Percentiles rank a stretch among this genome's conserved stretches.
These are phyloP conservation scores for Lamprotornis superbus DNA, from an alignment of 2,113 vertebrate genomes.

Conservation along the genomic window DNA sequence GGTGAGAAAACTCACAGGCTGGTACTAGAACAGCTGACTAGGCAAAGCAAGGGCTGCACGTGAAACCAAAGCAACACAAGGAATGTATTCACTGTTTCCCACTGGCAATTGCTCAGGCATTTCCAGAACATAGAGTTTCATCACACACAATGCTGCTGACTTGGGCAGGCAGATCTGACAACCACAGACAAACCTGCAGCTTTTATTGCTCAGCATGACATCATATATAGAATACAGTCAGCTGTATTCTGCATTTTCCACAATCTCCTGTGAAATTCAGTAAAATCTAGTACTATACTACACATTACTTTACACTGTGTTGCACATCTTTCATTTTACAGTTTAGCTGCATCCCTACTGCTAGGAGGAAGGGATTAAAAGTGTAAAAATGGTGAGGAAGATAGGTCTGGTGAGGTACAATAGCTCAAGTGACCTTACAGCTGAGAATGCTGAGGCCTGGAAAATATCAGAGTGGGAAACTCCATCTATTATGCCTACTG, in stretches of 20 bases:
- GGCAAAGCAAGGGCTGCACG: background rate
- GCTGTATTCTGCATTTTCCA: background rate
- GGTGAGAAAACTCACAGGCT: background rate
- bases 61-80: background rate
- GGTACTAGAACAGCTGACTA: background rate
- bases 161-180: background rate
- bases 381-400: background rate
- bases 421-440: background rate
- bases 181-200: accelerated
- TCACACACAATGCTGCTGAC: accelerated
- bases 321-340: background rate
- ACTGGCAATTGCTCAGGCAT: accelerated
- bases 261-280: background rate
- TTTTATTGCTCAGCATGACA: background rate
- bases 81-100: background rate
- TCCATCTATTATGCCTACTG: background rate
- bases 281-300: background rate
- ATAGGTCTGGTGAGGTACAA: too few species aligned
- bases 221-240: background rate
- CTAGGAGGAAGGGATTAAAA: background rate
- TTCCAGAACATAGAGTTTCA: background rate
- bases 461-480: background rate
- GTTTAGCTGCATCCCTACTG: background rate
- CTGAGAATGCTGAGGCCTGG: background rate
- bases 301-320: background rate